Evolutionary conservation across 2,797 vertebrate genomes (phyloP).

Genomic region (Gila robusta): DNA sequence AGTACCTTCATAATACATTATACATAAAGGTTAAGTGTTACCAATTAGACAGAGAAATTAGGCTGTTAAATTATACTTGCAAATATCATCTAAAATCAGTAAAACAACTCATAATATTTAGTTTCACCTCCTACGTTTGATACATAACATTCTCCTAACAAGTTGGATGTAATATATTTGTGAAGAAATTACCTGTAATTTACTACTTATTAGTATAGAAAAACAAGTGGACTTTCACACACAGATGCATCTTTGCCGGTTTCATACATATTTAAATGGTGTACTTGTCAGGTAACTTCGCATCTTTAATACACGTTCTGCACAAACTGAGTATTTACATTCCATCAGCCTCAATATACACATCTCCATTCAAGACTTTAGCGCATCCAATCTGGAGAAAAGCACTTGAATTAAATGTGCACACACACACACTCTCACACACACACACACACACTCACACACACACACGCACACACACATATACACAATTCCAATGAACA

Average conservation of each 20-base stretch:
- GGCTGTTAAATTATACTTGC: no score
- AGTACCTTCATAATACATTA: no score
- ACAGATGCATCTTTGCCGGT: not conserved
- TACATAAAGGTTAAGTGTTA: no score
- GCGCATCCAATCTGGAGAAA: conserved; percentile 20
- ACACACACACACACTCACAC: not conserved
- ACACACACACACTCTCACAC: conserved; percentile 37
- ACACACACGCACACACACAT: conserved; percentile 27
- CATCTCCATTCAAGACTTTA: conserved; percentile 30
- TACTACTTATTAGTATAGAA: not conserved
- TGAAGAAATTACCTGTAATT: not conserved
- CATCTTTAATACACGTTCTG: conserved; percentile 6
- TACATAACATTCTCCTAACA: not conserved
- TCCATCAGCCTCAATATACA: conserved; percentile 15
- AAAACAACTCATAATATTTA: no score
- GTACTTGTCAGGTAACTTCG: conserved; percentile 4
- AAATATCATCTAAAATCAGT: no score
- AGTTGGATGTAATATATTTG: not conserved
- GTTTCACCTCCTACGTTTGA: no score
- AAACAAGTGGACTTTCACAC: not conserved
- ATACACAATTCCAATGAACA: conserved; percentile 27
- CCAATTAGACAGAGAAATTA: no score
- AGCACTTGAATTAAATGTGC: conserved; percentile 35
- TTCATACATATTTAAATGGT: not conserved
- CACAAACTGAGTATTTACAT: conserved; percentile 17